Conservation (phyloP, 2,888 invertebrate genomes). For the Boloria euphrosyne region DNA sequence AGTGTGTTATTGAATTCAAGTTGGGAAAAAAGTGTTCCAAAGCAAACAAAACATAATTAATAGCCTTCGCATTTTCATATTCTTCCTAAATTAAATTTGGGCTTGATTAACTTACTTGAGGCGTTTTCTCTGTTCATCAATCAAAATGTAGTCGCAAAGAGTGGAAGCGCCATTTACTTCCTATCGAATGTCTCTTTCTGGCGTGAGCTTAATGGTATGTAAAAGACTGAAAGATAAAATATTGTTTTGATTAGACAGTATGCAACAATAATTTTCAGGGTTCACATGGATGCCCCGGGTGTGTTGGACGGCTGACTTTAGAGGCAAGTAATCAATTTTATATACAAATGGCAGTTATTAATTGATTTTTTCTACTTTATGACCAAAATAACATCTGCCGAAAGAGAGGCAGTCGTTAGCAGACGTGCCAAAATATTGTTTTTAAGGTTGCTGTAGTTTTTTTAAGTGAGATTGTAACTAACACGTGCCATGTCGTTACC, state of each 20-base stretch:
- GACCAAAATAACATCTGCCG: conserved; percentile 78
- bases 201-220: conserved; percentile 33
- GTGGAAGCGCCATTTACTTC: conserved; percentile 68
- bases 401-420: conserved; percentile 69
- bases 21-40: conserved; percentile 60
- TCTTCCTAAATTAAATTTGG: conserved; percentile 79
- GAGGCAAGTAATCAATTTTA: conserved; percentile 80
- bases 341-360: conserved; percentile 77
- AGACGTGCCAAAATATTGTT: conserved; percentile 66
- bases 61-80: conserved; percentile 65
- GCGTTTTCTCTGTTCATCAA: conserved; percentile 82
- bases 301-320: conserved; percentile 69
- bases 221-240: conserved; percentile 47
- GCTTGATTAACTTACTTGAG: conserved; percentile 77
- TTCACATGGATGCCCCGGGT: conserved; percentile 69
- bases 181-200: conserved; percentile 59
- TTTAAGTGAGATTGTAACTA: conserved; percentile 28
- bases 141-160: conserved; percentile 67
- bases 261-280: conserved; percentile 70
- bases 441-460: conserved; percentile 39
- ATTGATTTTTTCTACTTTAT: conserved; percentile 76
- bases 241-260: conserved; percentile 63
- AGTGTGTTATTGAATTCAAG: conserved; percentile 48
- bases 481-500: conserved; percentile 38
- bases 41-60: conserved; percentile 75